Evolutionary conservation across 2,113 vertebrate genomes (phyloP).

Genomic region (Aplodontia rufa): DNA sequence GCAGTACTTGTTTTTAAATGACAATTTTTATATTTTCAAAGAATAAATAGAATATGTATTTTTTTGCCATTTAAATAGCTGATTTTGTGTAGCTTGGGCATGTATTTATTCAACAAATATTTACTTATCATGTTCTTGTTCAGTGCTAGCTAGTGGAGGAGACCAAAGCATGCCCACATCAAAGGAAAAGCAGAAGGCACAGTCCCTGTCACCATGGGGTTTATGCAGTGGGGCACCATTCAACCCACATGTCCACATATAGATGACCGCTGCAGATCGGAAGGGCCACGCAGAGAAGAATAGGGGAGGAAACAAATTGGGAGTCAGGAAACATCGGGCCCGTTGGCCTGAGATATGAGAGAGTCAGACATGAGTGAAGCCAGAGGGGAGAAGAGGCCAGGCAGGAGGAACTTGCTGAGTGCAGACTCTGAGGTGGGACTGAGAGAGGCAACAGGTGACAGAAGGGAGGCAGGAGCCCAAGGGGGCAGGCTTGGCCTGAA

Average conservation of each 20-base stretch:
- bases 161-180: neutral
- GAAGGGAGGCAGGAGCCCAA: neutral
- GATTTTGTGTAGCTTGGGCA: neutral
- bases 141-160: neutral
- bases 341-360: neutral
- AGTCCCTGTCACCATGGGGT: neutral
- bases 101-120: conserved; percentile 37
- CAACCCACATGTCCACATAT: neutral
- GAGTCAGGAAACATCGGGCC: neutral
- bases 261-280: neutral
- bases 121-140: neutral
- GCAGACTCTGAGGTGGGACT: neutral
- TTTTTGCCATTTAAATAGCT: neutral
- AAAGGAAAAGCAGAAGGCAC: neutral
- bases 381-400: neutral
- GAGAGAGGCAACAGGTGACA: neutral
- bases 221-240: neutral
- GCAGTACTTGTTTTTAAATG: neutral
- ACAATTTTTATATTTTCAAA: neutral
- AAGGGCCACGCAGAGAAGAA: neutral
- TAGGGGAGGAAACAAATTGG: neutral
- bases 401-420: neutral
- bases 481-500: neutral
- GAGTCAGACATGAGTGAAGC: neutral
- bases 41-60: neutral